Percentiles rank a stretch among this genome's conserved stretches.
These are phyloP conservation scores for Cryptoprocta ferox DNA, from an alignment of 2,797 vertebrate genomes.

Conservation along the genomic window DNA sequence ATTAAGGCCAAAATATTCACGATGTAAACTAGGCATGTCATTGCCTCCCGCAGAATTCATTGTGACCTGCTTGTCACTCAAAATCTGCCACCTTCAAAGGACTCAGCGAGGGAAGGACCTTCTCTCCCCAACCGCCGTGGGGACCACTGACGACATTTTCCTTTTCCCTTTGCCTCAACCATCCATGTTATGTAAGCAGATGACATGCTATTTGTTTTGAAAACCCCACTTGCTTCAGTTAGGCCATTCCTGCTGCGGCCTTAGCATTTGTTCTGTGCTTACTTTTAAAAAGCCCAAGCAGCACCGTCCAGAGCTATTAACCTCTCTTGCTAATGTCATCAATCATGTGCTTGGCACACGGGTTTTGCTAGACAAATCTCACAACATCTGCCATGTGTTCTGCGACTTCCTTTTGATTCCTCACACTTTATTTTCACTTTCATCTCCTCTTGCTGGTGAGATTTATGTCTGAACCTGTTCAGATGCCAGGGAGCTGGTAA, in stretches of 20 bases:
- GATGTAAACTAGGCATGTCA: constrained; percentile 64
- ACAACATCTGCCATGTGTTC: constrained; percentile 86
- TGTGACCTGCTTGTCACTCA: constrained; percentile 48
- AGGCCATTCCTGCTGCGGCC: constrained; percentile 44
- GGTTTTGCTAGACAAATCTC: constrained; percentile 85
- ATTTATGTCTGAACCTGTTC: constrained; percentile 80
- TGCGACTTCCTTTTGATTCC: constrained; percentile 86
- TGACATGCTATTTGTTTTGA: constrained; percentile 32
- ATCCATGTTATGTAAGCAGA: not conserved
- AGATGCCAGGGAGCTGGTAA: constrained; percentile 80
- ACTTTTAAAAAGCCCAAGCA: constrained; percentile 58
- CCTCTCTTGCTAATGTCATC: constrained; percentile 76
- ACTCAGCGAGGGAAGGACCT: not conserved
- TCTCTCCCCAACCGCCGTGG: not conserved
- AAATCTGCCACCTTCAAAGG: constrained; percentile 50
- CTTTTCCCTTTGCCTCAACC: not conserved
- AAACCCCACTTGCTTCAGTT: constrained; percentile 67
- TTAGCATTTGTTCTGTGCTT: constrained; percentile 61
- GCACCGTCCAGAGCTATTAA: constrained; percentile 76
- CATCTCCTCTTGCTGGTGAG: constrained; percentile 81
- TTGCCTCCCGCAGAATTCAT: constrained; percentile 67
- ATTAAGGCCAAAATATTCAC: constrained; percentile 81
- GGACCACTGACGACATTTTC: not conserved
- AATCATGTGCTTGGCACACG: constrained; percentile 81
- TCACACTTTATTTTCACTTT: constrained; percentile 87